A percentile compares a stretch with the other conserved stretches of the same genome.
Conservation (phyloP, 2,113 vertebrate species). For the Zeus faber region DNA sequence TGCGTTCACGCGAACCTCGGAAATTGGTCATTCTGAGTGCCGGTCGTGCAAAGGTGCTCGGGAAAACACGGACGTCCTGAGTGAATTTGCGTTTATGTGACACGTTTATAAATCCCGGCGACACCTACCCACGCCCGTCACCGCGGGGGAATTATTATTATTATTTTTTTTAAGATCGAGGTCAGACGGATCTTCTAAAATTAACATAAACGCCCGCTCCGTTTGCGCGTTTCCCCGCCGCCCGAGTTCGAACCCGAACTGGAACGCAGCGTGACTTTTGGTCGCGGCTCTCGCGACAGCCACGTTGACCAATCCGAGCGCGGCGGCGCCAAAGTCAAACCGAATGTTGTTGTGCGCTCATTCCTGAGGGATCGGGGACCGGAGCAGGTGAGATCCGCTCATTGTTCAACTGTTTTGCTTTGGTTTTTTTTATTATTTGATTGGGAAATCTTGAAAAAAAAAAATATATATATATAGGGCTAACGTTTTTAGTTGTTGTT, state of each 20-base stretch:
- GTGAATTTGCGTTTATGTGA: no score
- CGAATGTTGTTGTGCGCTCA: background rate
- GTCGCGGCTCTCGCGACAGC: conserved; percentile 33
- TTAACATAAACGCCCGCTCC: no score
- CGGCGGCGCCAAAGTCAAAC: conserved; percentile 56
- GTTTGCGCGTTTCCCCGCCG: background rate
- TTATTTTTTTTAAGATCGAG: no score
- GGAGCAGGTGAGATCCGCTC: conserved; percentile 2
- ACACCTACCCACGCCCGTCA: background rate
- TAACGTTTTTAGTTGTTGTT: background rate
- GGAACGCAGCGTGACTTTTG: no score
- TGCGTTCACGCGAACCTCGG: no score
- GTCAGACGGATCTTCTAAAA: no score
- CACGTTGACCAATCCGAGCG: conserved; percentile 50
- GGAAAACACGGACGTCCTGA: no score
- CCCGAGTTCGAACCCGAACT: conserved; percentile 46
- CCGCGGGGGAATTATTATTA: no score
- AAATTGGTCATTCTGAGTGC: no score
- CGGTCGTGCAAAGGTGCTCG: no score
- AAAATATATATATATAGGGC: background rate
- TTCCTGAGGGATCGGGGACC: background rate
- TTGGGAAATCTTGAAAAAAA: background rate
- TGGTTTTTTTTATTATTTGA: background rate
- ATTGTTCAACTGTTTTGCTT: no score
- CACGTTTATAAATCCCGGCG: no score